Evolutionary conservation across 2,113 vertebrate genomes (phyloP), one percentile per base, ranked within the genome.

Genomic region (Neomonachus schauinslandi): DNA sequence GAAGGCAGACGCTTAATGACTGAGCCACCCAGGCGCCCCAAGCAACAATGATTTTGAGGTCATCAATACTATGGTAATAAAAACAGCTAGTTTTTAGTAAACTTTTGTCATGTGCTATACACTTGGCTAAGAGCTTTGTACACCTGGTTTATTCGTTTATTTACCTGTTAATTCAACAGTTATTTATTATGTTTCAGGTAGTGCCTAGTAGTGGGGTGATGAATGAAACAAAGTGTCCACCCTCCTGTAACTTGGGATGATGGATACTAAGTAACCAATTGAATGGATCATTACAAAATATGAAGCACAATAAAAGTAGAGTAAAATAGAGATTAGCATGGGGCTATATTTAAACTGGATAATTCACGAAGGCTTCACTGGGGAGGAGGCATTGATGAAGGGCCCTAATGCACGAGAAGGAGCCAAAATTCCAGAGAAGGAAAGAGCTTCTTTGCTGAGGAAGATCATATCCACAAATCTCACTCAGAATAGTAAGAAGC

Each of bases 1-100:
- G n/a, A n/a, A n/a, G n/a, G n/a, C n/a, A n/a, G n/a, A n/a, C n/a
- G n/a, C n/a, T n/a, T n/a, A n/a, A n/a, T n/a, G n/a, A n/a, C n/a
- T n/a, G n/a, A n/a, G n/a, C n/a, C n/a, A n/a, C n/a, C n/a, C n/a
- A n/a, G n/a, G n/a, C n/a, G n/a, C n/a, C n/a, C n/a, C n/a, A 49
- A 87, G 76, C n/a, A 80, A 59, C 33, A 76, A 91, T 71, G 18
- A 77, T 39, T 84, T 89, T 72, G 33, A 77, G 67, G 24, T n/a
- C 15, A 72, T 72, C 11, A 55, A 59, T 76, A 46, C 9, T 59
- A 67, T 59, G 5, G 24, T 91, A 86, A 86, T 77, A 71, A 93
- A 89, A 93, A 85, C n/a, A 97, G 12, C 21, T 46, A 63, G 13
- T 24, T 88, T 95, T n/a, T 77, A 82, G 59, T 87, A 55, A 88